Evolutionary conservation across 2,888 invertebrate genomes (phyloP), one percentile per base, ranked within the genome.

Genomic region (Orthosia gothica): DNA sequence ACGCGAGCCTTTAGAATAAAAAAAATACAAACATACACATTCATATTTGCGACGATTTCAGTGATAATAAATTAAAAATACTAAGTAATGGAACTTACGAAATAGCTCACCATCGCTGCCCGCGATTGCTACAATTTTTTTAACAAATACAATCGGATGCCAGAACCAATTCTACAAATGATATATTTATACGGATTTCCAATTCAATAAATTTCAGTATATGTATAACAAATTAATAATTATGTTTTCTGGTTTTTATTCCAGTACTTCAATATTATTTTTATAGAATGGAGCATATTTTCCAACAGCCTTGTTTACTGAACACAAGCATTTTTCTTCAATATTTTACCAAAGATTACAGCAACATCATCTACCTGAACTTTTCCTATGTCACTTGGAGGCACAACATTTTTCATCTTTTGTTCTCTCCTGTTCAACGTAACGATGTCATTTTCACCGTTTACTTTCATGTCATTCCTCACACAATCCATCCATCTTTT

Each of bases 81-180:
- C 20, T 45, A 26, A 26, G 12, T 55, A 5, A 40, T 13, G 16
- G 12, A 18, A 40, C 16, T 32, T 15, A 74, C 26, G 4, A 32
- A 54, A 40, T 11, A 49, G 61, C 15, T 45, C 12, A 40, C 32
- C 40, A 54, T n/a, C 40, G n/a, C 40, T 45, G 18, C 13, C 57
- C 18, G 20, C 15, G 18, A 70, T 45, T 57, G 50, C 23, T 62
- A 23, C 47, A 47, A 70, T 58, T 71, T 63, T 79, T 76, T 63
- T 49, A 58, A 40, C 52, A 63, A 63, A 73, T 18, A 63, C 32
- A 40, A 59, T 79, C 52, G 20, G 40, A 58, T 49, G 62, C 72
- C 47, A 73, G 18, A 80, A 49, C 63, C 63, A 76, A 80, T 80
- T 64, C 26, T 23, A 79, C 26, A 59, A 76, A 64, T 73, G 58